phyloP scores from a whole-genome alignment of 2,888 invertebrate genomes.

The Pachymerium ferrugineum region DNA sequence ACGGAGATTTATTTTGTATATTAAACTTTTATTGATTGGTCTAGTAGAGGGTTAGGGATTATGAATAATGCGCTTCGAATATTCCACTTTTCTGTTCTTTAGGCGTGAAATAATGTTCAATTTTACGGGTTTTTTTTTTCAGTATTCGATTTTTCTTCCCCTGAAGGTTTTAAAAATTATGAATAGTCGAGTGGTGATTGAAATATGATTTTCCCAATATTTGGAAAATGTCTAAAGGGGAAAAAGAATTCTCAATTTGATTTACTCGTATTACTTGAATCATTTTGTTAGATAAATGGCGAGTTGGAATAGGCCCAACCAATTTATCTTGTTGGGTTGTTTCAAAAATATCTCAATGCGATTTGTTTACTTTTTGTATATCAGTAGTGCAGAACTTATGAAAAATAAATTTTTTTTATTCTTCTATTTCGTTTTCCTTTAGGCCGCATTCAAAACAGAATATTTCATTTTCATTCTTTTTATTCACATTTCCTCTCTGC shows the following conservation, averaged over 20 bases:
- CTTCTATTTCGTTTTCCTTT: background rate
- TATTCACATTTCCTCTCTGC: slow-evolving; percentile 18
- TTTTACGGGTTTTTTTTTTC: no score
- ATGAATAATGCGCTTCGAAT: no score
- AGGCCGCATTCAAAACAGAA: slow-evolving; percentile 14
- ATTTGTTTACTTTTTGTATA: slow-evolving; percentile 17
- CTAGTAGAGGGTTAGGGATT: no score
- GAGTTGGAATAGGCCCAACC: background rate
- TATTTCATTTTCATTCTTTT: slow-evolving; percentile 20
- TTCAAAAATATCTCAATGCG: background rate
- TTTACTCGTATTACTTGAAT: background rate
- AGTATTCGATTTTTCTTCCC: no score
- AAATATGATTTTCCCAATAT: no score
- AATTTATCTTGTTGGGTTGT: background rate
- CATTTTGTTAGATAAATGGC: slow-evolving; percentile 1
- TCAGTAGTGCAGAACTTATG: background rate
- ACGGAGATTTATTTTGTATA: no score
- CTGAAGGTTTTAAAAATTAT: no score
- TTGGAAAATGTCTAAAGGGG: background rate
- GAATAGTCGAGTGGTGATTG: background rate
- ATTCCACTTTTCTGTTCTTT: no score
- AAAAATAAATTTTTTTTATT: slow-evolving; percentile 21
- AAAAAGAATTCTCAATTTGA: slow-evolving; percentile 6
- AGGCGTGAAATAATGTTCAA: no score
- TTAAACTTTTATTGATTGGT: no score